These are phyloP conservation scores for Bryconaethiops microstoma DNA, from an alignment of 2,797 vertebrate genomes.

Conservation along the genomic window DNA sequence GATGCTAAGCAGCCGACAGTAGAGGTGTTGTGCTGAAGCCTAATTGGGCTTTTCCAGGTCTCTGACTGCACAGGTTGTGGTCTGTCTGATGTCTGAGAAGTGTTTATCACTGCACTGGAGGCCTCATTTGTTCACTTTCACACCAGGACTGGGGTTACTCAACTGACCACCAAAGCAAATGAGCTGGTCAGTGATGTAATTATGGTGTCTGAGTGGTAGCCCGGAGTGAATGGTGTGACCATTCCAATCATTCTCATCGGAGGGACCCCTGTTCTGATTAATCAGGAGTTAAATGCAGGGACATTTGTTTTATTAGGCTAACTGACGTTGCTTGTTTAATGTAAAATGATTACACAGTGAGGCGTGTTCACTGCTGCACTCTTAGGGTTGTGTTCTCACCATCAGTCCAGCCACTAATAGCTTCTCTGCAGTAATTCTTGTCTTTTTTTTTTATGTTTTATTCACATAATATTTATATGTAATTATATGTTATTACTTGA, in stretches of 20 bases:
- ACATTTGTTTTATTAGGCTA: constrained; percentile 49
- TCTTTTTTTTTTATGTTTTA: too few relatives aligned
- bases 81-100: constrained; percentile 56
- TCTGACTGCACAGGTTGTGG: constrained; percentile 46
- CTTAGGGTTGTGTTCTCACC: neutral
- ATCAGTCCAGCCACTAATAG: constrained; percentile 5
- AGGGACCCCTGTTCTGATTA: constrained; percentile 41
- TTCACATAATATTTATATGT: too few relatives aligned
- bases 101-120: constrained; percentile 51
- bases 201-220: constrained; percentile 49
- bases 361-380: constrained; percentile 21
- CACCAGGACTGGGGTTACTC: constrained; percentile 52
- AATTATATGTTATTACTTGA: too few relatives aligned
- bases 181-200: constrained; percentile 58
- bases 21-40: constrained; percentile 48
- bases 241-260: constrained; percentile 28
- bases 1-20: constrained; percentile 49
- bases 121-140: constrained; percentile 56
- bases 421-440: neutral
- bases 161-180: constrained; percentile 55
- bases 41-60: constrained; percentile 56
- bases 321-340: constrained; percentile 41
- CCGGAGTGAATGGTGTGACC: constrained; percentile 42
- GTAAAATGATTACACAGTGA: constrained; percentile 25
- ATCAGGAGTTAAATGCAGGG: constrained; percentile 46